Percentiles rank a stretch among this genome's conserved stretches.
These are phyloP conservation scores for Dynastes hyllus DNA, from an alignment of 2,888 invertebrate species.

Conservation along the genomic window DNA sequence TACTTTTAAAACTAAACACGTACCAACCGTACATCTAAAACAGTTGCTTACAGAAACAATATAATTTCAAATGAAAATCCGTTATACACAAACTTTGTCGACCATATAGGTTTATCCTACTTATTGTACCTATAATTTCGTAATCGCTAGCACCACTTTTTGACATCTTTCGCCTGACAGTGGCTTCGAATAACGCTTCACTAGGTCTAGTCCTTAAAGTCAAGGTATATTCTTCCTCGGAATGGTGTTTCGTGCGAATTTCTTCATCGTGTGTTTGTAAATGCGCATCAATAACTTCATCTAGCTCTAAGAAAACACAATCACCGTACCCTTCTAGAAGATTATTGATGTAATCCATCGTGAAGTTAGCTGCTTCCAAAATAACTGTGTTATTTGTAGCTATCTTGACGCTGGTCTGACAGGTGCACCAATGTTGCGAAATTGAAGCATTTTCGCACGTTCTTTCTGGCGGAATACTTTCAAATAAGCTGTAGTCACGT, in stretches of 20 bases:
- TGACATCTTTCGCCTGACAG: constrained; percentile 72
- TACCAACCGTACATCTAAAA: constrained; percentile 3
- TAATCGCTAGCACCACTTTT: constrained; percentile 23
- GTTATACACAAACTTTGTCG: constrained; percentile 85
- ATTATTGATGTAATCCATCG: constrained; percentile 79
- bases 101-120: constrained; percentile 87
- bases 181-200: constrained; percentile 85
- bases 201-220: constrained; percentile 80
- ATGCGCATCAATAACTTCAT: constrained; percentile 79
- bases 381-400: constrained; percentile 74
- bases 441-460: constrained; percentile 87
- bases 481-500: constrained; percentile 85
- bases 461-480: constrained; percentile 80
- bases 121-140: constrained; percentile 80
- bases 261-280: constrained; percentile 73
- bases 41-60: constrained; percentile 29
- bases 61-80: constrained; percentile 83
- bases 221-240: constrained; percentile 78
- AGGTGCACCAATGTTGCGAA: constrained; percentile 91
- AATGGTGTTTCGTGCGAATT: constrained; percentile 65
- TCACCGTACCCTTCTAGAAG: constrained; percentile 76
- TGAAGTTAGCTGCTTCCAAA: constrained; percentile 74
- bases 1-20: too few relatives aligned
- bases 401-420: constrained; percentile 80
- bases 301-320: constrained; percentile 79